Evolutionary conservation across 2,888 invertebrate species (phyloP).

Genomic region (Phania funesta): DNA sequence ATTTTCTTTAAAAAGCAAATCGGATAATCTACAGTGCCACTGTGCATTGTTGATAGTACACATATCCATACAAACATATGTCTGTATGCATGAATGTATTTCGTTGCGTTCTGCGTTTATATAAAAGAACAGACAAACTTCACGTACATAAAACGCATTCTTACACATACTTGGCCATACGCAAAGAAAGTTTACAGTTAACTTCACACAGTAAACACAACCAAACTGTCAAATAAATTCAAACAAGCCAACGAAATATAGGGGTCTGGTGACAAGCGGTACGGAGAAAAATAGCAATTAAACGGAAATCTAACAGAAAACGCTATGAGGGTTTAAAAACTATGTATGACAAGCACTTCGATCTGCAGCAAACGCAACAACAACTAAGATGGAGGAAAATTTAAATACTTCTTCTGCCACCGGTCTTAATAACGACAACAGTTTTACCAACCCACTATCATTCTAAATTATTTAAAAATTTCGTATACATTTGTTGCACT

Average conservation of each 20-base stretch:
- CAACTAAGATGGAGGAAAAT: neutral
- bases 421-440: constrained; percentile 12
- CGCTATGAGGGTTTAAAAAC: constrained; percentile 33
- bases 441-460: constrained; percentile 37
- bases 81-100: too few relatives aligned
- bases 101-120: constrained; percentile 12
- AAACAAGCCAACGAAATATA: neutral
- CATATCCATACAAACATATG: too few relatives aligned
- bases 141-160: constrained; percentile 39
- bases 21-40: neutral
- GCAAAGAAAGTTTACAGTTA: neutral
- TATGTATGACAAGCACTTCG: constrained; percentile 47
- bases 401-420: neutral
- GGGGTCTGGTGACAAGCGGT: constrained; percentile 11
- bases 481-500: neutral
- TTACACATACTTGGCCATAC: constrained; percentile 1
- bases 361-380: neutral
- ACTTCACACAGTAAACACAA: neutral
- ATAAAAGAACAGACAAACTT: neutral
- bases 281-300: constrained; percentile 22
- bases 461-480: constrained; percentile 20
- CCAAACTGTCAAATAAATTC: neutral
- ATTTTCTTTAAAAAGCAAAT: neutral
- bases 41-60: constrained; percentile 22
- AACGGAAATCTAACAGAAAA: constrained; percentile 30